Evolutionary conservation across 2,113 vertebrate genomes (phyloP).

Genomic region (Pygoscelis antarcticus): DNA sequence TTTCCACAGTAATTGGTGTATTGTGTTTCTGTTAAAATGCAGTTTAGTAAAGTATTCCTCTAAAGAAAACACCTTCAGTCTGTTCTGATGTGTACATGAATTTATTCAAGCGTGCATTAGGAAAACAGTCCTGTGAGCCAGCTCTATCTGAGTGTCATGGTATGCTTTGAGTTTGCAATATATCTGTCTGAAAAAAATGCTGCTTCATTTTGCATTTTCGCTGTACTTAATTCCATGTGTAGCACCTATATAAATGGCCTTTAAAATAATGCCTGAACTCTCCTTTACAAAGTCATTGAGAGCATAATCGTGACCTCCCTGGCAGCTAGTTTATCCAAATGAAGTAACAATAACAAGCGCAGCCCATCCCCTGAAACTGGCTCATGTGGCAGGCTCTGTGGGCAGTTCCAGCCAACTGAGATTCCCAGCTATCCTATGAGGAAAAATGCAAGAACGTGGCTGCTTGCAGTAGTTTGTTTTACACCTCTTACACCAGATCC

Average conservation of each 20-base stretch:
- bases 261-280: background rate
- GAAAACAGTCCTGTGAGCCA: background rate
- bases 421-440: background rate
- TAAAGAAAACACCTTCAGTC: background rate
- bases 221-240: background rate
- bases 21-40: conserved; percentile 28
- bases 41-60: background rate
- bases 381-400: background rate
- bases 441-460: background rate
- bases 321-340: background rate
- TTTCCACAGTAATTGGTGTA: conserved; percentile 23
- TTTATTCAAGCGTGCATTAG: conserved; percentile 15
- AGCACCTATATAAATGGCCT: background rate
- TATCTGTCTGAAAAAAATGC: background rate
- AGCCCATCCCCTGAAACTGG: background rate
- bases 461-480: background rate
- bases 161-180: background rate
- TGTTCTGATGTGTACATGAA: background rate
- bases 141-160: background rate
- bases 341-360: background rate
- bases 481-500: background rate
- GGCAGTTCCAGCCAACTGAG: background rate
- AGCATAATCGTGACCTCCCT: background rate
- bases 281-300: background rate
- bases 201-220: background rate